A percentile compares a stretch with the other conserved stretches of the same genome.
Evolutionary conservation across 1,140 invertebrate genomes (phyloP).

Genomic region (Hyphantria cunea): DNA sequence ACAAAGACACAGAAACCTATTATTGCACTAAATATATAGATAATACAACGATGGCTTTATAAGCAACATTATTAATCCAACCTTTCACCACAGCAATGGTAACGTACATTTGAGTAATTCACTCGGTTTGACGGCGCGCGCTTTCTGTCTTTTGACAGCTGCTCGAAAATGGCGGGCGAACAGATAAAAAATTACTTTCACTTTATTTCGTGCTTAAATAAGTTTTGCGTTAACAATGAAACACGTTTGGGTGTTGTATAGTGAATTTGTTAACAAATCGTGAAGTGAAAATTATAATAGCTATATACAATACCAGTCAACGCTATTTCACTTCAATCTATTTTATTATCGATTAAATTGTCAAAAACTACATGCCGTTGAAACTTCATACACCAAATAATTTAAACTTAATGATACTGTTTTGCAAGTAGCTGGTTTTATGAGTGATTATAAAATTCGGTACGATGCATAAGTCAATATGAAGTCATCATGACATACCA

Average conservation of each 20-base stretch:
- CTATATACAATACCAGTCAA: neutral
- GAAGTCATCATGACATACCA: conserved; percentile 19
- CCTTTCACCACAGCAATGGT: conserved; percentile 40
- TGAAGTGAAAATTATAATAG: conserved; percentile 54
- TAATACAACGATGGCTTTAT: conserved; percentile 22
- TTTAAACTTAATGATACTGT: conserved; percentile 6
- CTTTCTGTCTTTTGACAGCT: conserved; percentile 38
- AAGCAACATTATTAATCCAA: conserved; percentile 8
- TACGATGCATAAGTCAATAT: conserved; percentile 4
- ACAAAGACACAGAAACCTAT: conserved; percentile 35
- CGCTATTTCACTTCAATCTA: too few relatives aligned
- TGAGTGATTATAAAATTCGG: conserved; percentile 9
- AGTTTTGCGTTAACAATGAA: conserved; percentile 34
- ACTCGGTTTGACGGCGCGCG: conserved; percentile 32
- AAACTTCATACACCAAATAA: neutral
- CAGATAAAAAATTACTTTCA: conserved; percentile 48
- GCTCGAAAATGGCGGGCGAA: conserved; percentile 34
- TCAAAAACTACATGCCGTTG: neutral
- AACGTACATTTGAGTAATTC: conserved; percentile 32
- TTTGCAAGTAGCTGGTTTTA: neutral
- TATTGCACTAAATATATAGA: conserved; percentile 3
- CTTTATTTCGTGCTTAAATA: conserved; percentile 31
- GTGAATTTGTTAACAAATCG: conserved; percentile 44
- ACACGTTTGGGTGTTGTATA: conserved; percentile 45
- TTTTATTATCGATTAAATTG: too few relatives aligned